phyloP scores from a whole-genome alignment of 2,797 vertebrate genomes.

The Mormyrus proboscirostris region DNA sequence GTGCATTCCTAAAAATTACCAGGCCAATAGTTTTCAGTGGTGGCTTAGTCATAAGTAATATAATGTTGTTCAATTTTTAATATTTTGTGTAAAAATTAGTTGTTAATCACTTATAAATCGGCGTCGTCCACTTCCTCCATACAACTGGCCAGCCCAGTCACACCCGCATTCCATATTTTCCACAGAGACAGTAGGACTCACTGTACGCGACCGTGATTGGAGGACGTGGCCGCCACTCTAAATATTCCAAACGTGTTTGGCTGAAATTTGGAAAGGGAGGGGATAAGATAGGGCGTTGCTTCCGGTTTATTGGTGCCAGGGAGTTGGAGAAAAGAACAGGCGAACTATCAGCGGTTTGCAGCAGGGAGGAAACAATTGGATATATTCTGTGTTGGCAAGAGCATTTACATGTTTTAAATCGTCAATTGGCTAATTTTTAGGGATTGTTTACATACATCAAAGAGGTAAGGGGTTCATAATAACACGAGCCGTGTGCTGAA shows the following conservation, averaged over 20 bases:
- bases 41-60: neutral
- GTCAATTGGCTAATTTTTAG: slow-evolving; percentile 35
- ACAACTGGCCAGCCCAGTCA: neutral
- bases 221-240: neutral
- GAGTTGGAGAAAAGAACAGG: slow-evolving; percentile 36
- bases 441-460: slow-evolving; percentile 48
- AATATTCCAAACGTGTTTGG: neutral
- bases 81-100: neutral
- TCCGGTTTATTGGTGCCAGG: slow-evolving; percentile 36
- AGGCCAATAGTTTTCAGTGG: neutral
- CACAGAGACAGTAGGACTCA: slow-evolving; percentile 13
- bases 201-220: slow-evolving; percentile 3
- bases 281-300: slow-evolving; percentile 43
- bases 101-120: slow-evolving; percentile 8
- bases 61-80: neutral
- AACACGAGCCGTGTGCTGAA: neutral
- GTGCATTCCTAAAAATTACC: neutral
- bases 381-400: slow-evolving; percentile 47
- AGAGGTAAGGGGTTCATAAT: slow-evolving; percentile 50
- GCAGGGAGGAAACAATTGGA: slow-evolving; percentile 46
- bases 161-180: slow-evolving; percentile 16
- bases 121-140: neutral
- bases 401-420: slow-evolving; percentile 64
- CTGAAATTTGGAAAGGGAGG: slow-evolving; percentile 44
- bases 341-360: slow-evolving; percentile 8